Conservation (phyloP, 92 coral and sea anemone genomes). For the Bergia sp. region DNA sequence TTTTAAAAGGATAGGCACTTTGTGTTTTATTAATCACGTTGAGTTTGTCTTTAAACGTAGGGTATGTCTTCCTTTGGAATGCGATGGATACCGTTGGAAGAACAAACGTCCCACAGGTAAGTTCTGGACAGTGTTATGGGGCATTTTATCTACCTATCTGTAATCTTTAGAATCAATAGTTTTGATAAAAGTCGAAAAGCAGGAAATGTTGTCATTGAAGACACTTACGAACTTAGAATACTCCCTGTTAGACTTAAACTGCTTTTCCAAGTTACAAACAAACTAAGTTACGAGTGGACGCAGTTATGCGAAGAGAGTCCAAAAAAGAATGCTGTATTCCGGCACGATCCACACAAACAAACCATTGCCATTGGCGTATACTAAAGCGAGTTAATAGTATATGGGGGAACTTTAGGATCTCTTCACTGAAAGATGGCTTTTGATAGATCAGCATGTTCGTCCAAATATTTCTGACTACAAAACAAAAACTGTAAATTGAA, state of each 20-base stretch:
- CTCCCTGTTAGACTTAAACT: neutral
- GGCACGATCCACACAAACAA: neutral
- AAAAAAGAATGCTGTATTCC: neutral
- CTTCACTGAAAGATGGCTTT: neutral
- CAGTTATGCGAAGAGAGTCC: neutral
- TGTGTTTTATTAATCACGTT: neutral
- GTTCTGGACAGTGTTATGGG: neutral
- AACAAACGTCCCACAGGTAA: slow-evolving; percentile 32
- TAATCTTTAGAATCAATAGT: slow-evolving; percentile 1
- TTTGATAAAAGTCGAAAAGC: neutral
- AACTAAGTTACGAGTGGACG: neutral
- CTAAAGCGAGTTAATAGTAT: neutral
- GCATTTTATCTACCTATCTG: neutral
- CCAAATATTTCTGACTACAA: neutral
- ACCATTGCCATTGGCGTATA: neutral
- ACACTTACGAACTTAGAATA: neutral
- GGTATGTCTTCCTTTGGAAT: slow-evolving; percentile 19
- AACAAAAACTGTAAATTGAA: neutral
- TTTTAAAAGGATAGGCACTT: neutral
- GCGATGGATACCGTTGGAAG: slow-evolving; percentile 24
- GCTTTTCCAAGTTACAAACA: neutral
- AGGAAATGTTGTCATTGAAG: neutral
- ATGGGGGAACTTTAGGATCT: neutral
- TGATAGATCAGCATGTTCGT: neutral
- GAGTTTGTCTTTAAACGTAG: neutral